Conservation (phyloP, 2,797 vertebrate species). For the Gadopsis bispinosus region DNA sequence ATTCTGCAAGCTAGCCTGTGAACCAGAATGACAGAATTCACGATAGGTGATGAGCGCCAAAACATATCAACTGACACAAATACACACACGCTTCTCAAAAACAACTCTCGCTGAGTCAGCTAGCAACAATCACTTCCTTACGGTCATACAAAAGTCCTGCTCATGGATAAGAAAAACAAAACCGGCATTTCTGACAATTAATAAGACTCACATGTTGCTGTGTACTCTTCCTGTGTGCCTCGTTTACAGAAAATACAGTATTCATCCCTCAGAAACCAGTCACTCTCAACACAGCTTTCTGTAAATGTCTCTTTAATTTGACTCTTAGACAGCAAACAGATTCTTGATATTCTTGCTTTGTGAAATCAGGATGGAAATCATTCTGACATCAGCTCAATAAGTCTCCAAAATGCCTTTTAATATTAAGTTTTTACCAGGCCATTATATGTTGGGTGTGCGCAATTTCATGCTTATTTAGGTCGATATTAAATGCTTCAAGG, state of each 20-base stretch:
- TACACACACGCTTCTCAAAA: neutral
- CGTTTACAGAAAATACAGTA: constrained; percentile 28
- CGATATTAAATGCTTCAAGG: constrained; percentile 32
- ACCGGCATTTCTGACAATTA: constrained; percentile 5
- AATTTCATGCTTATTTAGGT: constrained; percentile 37
- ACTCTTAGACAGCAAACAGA: constrained; percentile 11
- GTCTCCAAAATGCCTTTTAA: constrained; percentile 32
- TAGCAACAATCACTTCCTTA: neutral
- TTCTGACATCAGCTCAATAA: constrained; percentile 29
- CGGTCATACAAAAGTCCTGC: neutral
- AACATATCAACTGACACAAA: neutral
- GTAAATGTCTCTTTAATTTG: constrained; percentile 28
- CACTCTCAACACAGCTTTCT: constrained; percentile 10
- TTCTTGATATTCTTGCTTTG: neutral
- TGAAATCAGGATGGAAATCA: constrained; percentile 32
- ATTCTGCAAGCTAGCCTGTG: constrained; percentile 17
- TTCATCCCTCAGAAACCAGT: constrained; percentile 9
- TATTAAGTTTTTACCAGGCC: constrained; percentile 17
- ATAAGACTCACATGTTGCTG: constrained; percentile 7
- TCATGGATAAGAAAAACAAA: neutral
- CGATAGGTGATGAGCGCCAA: constrained; percentile 15
- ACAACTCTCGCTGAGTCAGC: neutral
- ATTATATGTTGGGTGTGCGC: constrained; percentile 37
- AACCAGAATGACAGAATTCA: constrained; percentile 27
- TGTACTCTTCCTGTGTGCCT: constrained; percentile 10